Evolutionary conservation across 2,113 vertebrate genomes (phyloP).

Genomic region (Urocitellus parryii): DNA sequence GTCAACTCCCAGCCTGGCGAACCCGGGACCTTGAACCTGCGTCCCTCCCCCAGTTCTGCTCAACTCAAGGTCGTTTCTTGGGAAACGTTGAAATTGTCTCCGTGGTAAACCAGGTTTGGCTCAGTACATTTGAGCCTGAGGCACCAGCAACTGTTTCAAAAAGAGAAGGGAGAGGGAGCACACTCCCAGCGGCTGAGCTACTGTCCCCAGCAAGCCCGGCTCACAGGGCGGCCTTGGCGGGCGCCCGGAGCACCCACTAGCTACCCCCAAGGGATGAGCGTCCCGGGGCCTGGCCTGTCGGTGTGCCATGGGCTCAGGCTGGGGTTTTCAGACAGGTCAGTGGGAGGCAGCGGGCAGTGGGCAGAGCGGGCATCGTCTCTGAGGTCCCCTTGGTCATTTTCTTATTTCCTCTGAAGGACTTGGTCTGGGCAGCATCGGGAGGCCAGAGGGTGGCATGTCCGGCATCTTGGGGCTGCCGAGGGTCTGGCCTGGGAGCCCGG

Average conservation of each 20-base stretch:
- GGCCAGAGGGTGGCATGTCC: background rate
- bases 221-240: background rate
- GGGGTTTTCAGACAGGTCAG: background rate
- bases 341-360: background rate
- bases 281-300: too few relatives aligned
- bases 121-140: background rate
- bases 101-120: background rate
- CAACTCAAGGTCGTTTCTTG: background rate
- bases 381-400: background rate
- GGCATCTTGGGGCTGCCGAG: background rate
- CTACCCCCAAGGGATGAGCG: background rate
- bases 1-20: background rate
- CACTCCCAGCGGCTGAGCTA: background rate
- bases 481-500: background rate
- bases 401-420: background rate
- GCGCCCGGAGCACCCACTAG: too few relatives aligned
- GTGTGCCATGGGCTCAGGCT: too few relatives aligned
- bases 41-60: background rate
- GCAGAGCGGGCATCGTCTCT: background rate
- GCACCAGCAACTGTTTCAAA: background rate
- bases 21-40: too few relatives aligned
- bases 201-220: background rate
- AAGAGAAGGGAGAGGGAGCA: background rate
- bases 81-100: background rate
- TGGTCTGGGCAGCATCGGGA: background rate